These are phyloP conservation scores for Oligia latruncula DNA, from an alignment of 2,888 invertebrate species.

Conservation along the genomic window DNA sequence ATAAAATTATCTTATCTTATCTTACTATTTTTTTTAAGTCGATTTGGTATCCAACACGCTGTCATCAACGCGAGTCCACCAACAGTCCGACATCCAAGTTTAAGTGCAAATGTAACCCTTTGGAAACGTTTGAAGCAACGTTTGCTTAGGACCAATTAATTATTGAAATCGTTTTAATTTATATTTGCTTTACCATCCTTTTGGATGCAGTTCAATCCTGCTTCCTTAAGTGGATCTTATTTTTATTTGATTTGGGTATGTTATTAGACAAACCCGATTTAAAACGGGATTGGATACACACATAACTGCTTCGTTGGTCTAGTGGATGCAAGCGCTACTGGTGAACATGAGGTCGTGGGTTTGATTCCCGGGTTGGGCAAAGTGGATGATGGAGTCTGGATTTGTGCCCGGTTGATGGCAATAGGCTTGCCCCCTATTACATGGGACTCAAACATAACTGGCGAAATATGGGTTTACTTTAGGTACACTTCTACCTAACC, in stretches of 20 bases:
- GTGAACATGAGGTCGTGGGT: neutral
- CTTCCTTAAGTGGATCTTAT: slow-evolving; percentile 21
- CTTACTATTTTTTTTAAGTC: no score
- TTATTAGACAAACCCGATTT: slow-evolving; percentile 8
- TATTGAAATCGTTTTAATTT: slow-evolving; percentile 67
- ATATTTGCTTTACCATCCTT: slow-evolving; percentile 57
- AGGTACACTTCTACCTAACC: neutral
- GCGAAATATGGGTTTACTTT: no score
- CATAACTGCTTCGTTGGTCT: neutral
- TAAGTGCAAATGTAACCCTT: slow-evolving; percentile 71
- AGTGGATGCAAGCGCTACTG: neutral
- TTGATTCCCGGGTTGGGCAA: no score
- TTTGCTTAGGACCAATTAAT: slow-evolving; percentile 71
- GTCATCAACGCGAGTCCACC: slow-evolving; percentile 24
- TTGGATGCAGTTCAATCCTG: slow-evolving; percentile 34
- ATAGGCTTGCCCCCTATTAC: no score
- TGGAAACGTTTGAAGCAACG: slow-evolving; percentile 60
- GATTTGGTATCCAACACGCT: slow-evolving; percentile 22
- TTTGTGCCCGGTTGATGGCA: no score
- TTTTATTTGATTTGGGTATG: slow-evolving; percentile 30
- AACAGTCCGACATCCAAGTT: slow-evolving; percentile 55
- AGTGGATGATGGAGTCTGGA: no score
- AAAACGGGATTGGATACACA: neutral
- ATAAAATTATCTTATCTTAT: no score
- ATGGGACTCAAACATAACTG: no score